A percentile compares a stretch with the other conserved stretches of the same genome.
phyloP scores from a whole-genome alignment of 2,797 vertebrate species.

The Dromococcyx pavoninus region DNA sequence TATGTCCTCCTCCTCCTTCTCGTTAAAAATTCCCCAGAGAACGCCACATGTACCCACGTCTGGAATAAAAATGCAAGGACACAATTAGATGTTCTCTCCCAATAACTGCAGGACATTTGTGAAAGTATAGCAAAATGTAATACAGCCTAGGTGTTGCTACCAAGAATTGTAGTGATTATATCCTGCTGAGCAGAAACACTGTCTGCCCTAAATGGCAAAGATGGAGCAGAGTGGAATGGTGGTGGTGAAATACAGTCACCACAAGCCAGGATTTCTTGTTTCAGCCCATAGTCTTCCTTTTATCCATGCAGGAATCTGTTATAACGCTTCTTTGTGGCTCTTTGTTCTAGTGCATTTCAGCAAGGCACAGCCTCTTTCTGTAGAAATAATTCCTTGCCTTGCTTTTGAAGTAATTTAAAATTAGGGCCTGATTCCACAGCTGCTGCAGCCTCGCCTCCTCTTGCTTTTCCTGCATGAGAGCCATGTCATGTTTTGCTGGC shows the following conservation, averaged over 20 bases:
- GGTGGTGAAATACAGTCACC: not conserved
- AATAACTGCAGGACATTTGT: not conserved
- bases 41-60: fast-evolving
- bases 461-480: not conserved
- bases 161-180: not conserved
- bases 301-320: not conserved
- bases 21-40: not conserved
- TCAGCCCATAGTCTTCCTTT: not conserved
- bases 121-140: not conserved
- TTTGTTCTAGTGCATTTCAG: not conserved
- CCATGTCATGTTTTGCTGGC: not conserved
- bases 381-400: not conserved
- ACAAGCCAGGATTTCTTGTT: not conserved
- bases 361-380: not conserved
- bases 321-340: not conserved
- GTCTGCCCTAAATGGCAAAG: not conserved
- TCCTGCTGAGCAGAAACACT: not conserved
- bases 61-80: not conserved
- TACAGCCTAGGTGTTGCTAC: not conserved
- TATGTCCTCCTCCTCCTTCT: not conserved
- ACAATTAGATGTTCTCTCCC: not conserved
- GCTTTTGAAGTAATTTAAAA: not conserved
- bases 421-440: not conserved
- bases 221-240: not conserved
- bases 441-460: not conserved